These are phyloP conservation scores for Ochotona curzoniae DNA, from an alignment of 2,113 vertebrate genomes.

Conservation along the genomic window DNA sequence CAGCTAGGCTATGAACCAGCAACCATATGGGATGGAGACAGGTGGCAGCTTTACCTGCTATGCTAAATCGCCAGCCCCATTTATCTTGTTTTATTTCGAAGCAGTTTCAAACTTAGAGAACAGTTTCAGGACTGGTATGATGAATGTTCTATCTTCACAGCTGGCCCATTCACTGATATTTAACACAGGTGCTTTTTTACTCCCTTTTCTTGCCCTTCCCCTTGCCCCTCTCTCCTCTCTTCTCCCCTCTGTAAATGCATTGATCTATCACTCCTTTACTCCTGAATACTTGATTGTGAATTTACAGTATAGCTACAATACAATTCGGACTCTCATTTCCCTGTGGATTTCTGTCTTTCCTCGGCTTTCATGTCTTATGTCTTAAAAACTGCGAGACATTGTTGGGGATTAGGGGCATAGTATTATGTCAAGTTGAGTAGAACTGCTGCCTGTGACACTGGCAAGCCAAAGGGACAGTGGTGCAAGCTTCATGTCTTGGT, in stretches of 20 bases:
- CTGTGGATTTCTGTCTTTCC: neutral
- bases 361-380: neutral
- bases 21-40: no score
- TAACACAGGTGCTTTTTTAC: neutral
- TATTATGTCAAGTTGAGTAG: no score
- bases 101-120: neutral
- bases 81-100: neutral
- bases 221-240: neutral
- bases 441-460: no score
- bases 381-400: neutral
- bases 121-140: neutral
- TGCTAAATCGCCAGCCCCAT: no score
- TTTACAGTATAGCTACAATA: neutral
- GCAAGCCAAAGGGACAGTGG: no score
- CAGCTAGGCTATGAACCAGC: no score
- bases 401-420: no score
- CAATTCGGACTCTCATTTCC: neutral
- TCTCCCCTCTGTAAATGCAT: neutral
- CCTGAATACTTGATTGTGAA: neutral
- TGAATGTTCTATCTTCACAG: neutral
- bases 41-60: no score
- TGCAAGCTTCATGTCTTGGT: no score
- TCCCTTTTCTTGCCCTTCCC: neutral
- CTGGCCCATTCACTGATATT: neutral
- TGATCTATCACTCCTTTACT: neutral